phyloP scores from a whole-genome alignment of 2,113 vertebrate genomes.

The Pluvialis apricaria region DNA sequence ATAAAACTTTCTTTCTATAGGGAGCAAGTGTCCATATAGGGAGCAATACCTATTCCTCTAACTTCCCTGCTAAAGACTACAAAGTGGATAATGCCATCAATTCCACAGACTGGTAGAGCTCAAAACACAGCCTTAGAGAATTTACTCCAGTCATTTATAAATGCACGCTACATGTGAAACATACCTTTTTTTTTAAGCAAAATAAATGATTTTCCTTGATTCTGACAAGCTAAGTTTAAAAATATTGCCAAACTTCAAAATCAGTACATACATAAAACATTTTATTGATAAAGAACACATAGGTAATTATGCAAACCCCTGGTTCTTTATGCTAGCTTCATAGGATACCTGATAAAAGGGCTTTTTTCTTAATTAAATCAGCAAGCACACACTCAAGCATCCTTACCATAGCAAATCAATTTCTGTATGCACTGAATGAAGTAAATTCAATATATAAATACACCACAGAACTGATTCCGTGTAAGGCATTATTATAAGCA shows the following conservation, averaged over 20 bases:
- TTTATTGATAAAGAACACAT: not conserved
- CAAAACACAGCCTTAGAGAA: not conserved
- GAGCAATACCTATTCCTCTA: not conserved
- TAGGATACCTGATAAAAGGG: constrained; percentile 20
- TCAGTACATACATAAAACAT: not conserved
- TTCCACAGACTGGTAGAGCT: not conserved
- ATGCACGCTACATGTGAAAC: not conserved
- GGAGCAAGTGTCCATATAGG: accelerated
- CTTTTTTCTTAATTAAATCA: constrained; percentile 55
- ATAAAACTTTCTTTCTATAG: not conserved
- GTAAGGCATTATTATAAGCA: not conserved
- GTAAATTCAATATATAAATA: constrained; percentile 41
- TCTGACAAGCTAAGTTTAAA: constrained; percentile 9
- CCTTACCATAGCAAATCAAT: constrained; percentile 29
- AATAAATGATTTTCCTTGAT: not conserved
- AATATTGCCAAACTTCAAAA: not conserved
- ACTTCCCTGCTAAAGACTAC: not conserved
- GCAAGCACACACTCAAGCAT: constrained; percentile 4
- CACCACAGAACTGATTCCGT: not conserved
- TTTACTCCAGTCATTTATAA: not conserved
- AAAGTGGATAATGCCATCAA: not conserved
- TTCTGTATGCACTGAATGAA: constrained; percentile 17
- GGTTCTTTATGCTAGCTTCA: constrained; percentile 11
- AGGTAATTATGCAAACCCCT: constrained; percentile 11
- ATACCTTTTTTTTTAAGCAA: not conserved